Conservation (phyloP, 1,140 invertebrate species). For the Maconellicoccus hirsutus region DNA sequence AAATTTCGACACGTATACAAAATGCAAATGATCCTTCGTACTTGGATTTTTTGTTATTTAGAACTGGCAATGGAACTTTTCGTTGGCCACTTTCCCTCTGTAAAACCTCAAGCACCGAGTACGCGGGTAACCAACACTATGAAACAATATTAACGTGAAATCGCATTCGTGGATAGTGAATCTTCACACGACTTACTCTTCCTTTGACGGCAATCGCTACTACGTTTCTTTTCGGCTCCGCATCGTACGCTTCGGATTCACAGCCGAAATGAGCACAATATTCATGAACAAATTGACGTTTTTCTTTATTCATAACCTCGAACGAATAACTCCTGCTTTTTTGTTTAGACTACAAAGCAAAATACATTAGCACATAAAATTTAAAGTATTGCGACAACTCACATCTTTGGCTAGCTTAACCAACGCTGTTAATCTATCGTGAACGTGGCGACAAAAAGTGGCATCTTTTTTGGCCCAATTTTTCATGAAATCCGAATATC, state of each 20-base stretch:
- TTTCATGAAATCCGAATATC: slow-evolving; percentile 79
- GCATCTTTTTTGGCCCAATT: slow-evolving; percentile 72
- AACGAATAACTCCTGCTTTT: slow-evolving; percentile 80
- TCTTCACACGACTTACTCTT: slow-evolving; percentile 43
- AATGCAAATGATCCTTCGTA: neutral
- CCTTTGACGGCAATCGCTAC: slow-evolving; percentile 79
- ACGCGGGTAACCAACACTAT: slow-evolving; percentile 72
- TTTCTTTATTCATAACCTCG: slow-evolving; percentile 82
- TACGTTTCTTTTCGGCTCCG: slow-evolving; percentile 87
- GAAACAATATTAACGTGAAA: slow-evolving; percentile 28
- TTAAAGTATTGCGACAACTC: slow-evolving; percentile 10
- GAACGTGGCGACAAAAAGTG: slow-evolving; percentile 66
- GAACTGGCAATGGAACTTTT: slow-evolving; percentile 57
- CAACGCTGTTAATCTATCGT: slow-evolving; percentile 70
- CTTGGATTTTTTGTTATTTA: slow-evolving; percentile 33
- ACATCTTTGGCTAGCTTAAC: slow-evolving; percentile 81
- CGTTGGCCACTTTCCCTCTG: slow-evolving; percentile 63
- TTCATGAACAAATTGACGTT: slow-evolving; percentile 82
- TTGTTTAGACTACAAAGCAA: slow-evolving; percentile 54
- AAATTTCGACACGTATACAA: neutral
- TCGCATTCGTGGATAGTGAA: slow-evolving; percentile 14
- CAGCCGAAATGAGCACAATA: slow-evolving; percentile 89
- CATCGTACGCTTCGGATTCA: slow-evolving; percentile 83
- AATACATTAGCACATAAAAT: no score
- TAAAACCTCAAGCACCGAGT: slow-evolving; percentile 65